phyloP scores from a whole-genome alignment of 2,113 vertebrate species.

The Micronycteris hirsuta region DNA sequence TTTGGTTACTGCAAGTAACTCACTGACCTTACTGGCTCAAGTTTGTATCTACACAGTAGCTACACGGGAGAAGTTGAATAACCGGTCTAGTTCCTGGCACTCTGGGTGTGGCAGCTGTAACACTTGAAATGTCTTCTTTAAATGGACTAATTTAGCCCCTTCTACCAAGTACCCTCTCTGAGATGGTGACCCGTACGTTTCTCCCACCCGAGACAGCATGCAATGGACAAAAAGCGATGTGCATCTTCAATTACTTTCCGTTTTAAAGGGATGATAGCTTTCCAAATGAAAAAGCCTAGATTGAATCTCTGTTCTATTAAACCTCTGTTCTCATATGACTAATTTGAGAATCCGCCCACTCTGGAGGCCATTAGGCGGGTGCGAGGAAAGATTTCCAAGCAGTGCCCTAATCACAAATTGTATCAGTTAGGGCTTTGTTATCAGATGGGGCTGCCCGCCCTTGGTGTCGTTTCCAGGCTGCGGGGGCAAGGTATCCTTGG shows the following conservation, averaged over 20 bases:
- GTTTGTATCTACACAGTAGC: neutral
- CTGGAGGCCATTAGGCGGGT: neutral
- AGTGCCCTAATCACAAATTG: neutral
- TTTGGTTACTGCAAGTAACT: slow-evolving; percentile 47
- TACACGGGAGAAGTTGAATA: slow-evolving; percentile 26
- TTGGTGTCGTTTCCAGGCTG: neutral
- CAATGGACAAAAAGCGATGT: neutral
- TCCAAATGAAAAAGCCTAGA: neutral
- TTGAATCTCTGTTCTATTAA: neutral
- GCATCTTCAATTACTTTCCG: neutral
- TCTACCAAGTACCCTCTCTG: neutral
- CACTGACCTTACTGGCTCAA: slow-evolving; percentile 32
- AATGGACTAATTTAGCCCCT: neutral
- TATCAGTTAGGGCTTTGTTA: neutral
- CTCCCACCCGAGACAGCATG: neutral
- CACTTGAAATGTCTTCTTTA: neutral
- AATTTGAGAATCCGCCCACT: slow-evolving; percentile 45
- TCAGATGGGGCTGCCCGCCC: neutral
- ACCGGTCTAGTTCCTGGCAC: neutral
- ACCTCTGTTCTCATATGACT: slow-evolving; percentile 43
- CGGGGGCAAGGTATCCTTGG: neutral
- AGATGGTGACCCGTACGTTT: neutral
- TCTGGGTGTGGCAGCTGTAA: slow-evolving; percentile 31
- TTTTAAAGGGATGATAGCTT: neutral
- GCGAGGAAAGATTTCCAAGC: slow-evolving; percentile 22